A percentile compares a stretch with the other conserved stretches of the same genome.
Evolutionary conservation across 23 tunicate genomes (phyloP).

Genomic region (Ascidia mentula): DNA sequence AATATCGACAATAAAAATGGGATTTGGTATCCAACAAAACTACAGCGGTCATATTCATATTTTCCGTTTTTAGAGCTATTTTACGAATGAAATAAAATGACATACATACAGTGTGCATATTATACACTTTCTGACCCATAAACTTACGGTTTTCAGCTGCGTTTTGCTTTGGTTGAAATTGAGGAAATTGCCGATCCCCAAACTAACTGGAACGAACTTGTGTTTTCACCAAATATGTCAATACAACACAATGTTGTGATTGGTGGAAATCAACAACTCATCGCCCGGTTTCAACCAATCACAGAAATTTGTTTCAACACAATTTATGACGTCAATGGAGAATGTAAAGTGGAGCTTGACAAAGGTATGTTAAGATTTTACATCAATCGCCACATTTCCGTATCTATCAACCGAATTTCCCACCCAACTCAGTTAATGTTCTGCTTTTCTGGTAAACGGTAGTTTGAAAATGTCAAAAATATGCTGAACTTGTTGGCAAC

Average conservation of each 20-base stretch:
- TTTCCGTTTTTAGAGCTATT: background rate
- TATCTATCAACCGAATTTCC: no score
- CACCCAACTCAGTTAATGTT: no score
- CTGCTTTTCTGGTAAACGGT: no score
- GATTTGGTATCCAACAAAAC: no score
- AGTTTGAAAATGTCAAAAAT: no score
- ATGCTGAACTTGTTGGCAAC: no score
- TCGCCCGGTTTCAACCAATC: background rate
- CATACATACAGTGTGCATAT: no score
- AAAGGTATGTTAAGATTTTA: background rate
- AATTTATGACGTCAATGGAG: background rate
- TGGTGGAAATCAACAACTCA: background rate
- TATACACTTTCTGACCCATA: no score
- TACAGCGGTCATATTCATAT: background rate
- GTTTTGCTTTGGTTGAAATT: background rate
- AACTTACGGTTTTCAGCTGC: conserved; percentile 4
- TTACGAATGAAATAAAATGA: background rate
- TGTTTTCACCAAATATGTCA: background rate
- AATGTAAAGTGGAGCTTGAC: background rate
- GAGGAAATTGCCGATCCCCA: background rate
- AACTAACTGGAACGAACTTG: background rate
- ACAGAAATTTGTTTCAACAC: background rate
- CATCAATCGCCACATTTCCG: no score
- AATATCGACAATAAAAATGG: no score
- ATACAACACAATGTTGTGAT: background rate